phyloP scores from a whole-genome alignment of 2,113 vertebrate genomes.

The Heptranchias perlo region DNA sequence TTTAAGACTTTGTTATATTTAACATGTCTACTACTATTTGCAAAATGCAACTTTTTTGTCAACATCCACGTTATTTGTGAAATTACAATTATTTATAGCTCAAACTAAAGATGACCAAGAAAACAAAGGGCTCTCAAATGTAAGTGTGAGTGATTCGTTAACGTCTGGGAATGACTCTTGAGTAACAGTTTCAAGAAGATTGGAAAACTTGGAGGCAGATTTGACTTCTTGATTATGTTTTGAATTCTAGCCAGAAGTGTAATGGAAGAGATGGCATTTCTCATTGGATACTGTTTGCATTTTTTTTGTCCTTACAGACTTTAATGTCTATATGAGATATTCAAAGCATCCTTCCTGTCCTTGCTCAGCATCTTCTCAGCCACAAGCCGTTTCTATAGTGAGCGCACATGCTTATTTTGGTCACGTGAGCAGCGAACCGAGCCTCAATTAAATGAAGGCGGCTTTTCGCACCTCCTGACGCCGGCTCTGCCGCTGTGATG shows the following conservation, averaged over 20 bases:
- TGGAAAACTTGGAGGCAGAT: neutral
- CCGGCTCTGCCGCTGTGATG: neutral
- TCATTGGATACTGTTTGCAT: neutral
- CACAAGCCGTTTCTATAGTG: neutral
- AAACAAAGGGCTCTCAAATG: too few species aligned
- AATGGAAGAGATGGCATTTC: neutral
- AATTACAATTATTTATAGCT: neutral
- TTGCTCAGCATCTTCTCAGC: neutral
- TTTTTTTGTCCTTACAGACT: neutral
- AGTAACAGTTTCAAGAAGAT: neutral
- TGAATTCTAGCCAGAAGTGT: neutral
- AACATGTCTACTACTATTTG: neutral
- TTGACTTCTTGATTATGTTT: neutral
- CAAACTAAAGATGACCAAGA: neutral
- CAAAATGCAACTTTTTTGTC: neutral
- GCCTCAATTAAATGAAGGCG: neutral
- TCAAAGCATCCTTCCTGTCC: neutral
- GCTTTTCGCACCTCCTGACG: neutral
- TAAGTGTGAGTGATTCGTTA: too few species aligned
- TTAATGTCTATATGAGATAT: neutral
- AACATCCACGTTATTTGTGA: neutral
- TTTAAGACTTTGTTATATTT: neutral
- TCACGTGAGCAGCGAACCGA: constrained; percentile 1
- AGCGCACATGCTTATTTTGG: constrained; percentile 13
- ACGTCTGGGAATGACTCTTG: too few species aligned